Percentiles rank a stretch among this genome's conserved stretches.
Evolutionary conservation across 2,113 vertebrate species (phyloP).

Genomic region (Phrynosoma platyrhinos): DNA sequence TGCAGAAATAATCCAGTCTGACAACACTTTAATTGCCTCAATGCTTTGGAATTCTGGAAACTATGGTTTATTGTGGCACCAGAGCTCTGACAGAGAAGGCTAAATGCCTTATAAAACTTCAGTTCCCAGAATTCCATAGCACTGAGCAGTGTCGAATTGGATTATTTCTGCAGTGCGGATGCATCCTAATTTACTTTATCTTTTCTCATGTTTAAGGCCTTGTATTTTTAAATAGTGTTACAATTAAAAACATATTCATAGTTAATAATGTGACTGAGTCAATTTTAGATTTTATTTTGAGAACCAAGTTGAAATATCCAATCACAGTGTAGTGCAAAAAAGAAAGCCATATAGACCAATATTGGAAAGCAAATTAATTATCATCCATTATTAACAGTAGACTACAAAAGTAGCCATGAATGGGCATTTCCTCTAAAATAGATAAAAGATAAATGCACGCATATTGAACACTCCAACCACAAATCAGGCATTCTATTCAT

Average conservation of each 20-base stretch:
- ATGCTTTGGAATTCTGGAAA: too few relatives aligned
- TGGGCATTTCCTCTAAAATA: neutral
- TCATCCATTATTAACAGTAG: neutral
- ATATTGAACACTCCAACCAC: neutral
- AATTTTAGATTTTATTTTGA: slow-evolving; percentile 19
- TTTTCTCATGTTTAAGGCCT: neutral
- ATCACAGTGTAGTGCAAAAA: neutral
- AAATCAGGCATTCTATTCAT: neutral
- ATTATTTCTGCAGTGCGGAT: too few relatives aligned
- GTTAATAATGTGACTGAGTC: neutral
- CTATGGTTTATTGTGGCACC: too few relatives aligned
- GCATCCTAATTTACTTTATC: too few relatives aligned
- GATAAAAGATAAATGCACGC: neutral
- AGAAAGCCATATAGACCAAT: neutral
- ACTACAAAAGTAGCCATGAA: slow-evolving; percentile 5
- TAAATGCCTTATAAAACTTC: too few relatives aligned
- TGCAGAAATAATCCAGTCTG: too few relatives aligned
- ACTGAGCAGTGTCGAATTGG: too few relatives aligned
- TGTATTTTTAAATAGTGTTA: neutral
- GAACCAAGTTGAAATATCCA: neutral
- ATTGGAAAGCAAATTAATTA: neutral
- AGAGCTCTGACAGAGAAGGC: too few relatives aligned
- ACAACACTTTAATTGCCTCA: too few relatives aligned
- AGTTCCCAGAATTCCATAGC: too few relatives aligned
- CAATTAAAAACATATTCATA: neutral